These are phyloP conservation scores for Choristoneura fumiferana DNA, from an alignment of 1,140 invertebrate species.

Conservation along the genomic window DNA sequence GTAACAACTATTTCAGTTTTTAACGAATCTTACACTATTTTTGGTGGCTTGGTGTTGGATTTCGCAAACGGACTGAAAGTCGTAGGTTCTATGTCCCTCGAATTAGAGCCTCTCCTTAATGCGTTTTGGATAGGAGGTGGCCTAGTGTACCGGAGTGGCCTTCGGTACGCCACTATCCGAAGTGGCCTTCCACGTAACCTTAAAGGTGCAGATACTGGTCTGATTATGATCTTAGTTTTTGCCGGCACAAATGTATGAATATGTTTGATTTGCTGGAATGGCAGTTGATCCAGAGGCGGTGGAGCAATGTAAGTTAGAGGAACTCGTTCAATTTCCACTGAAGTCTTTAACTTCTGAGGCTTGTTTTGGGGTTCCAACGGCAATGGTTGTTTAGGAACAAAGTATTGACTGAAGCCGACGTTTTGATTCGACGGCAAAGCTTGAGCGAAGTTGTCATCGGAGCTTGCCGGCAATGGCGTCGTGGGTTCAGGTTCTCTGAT, in stretches of 20 bases:
- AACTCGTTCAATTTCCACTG: conserved; percentile 61
- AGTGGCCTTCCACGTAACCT: conserved; percentile 37
- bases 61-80: conserved; percentile 51
- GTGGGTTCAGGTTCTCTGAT: conserved; percentile 40
- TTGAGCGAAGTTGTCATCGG: conserved; percentile 59
- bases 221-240: conserved; percentile 52
- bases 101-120: conserved; percentile 23
- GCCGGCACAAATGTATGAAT: conserved; percentile 56
- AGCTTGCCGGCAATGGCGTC: conserved; percentile 48
- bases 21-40: conserved; percentile 37
- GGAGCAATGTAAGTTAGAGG: conserved; percentile 65
- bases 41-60: conserved; percentile 48
- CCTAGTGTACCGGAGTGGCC: conserved; percentile 28
- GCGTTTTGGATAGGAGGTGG: conserved; percentile 34
- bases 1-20: conserved; percentile 24
- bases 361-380: conserved; percentile 19
- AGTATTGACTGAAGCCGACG: conserved; percentile 54
- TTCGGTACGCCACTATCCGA: conserved; percentile 36
- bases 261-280: conserved; percentile 41
- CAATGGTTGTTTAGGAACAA: conserved; percentile 14
- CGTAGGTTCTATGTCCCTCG: conserved; percentile 51
- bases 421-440: conserved; percentile 57
- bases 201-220: conserved; percentile 37
- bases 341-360: conserved; percentile 62
- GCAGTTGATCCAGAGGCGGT: conserved; percentile 41